Evolutionary conservation across 2,888 invertebrate species (phyloP).

Genomic region (Synergus laeviventris): DNA sequence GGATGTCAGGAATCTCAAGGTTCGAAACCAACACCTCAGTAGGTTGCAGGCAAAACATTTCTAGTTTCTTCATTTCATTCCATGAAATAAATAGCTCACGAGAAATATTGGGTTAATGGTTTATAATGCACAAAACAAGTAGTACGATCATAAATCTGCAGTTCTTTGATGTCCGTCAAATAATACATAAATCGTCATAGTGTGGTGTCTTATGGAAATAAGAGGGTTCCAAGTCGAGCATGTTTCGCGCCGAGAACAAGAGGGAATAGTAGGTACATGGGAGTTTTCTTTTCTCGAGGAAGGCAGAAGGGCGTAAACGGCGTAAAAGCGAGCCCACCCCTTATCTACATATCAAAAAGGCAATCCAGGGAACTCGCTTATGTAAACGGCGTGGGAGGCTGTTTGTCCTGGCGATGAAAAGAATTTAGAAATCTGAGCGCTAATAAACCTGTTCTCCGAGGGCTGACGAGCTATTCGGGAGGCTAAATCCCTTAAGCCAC

Average conservation of each 20-base stretch:
- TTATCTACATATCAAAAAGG: constrained; percentile 77
- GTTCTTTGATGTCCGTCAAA: background rate
- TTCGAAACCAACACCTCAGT: background rate
- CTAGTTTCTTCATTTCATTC: background rate
- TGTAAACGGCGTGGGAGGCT: constrained; percentile 73
- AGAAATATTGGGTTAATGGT: too few species aligned
- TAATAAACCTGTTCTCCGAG: constrained; percentile 73
- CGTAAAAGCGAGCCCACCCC: constrained; percentile 72
- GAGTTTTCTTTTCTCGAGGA: constrained; percentile 49
- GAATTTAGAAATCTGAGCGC: constrained; percentile 75
- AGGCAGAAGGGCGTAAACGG: constrained; percentile 70
- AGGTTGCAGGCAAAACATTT: background rate
- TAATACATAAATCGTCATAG: constrained; percentile 44
- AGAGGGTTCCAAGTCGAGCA: constrained; percentile 37
- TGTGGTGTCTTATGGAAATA: constrained; percentile 40
- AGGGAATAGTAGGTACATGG: constrained; percentile 44
- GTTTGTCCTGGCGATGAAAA: constrained; percentile 73
- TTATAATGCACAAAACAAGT: too few species aligned
- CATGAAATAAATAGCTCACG: too few species aligned
- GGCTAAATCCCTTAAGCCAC: constrained; percentile 72
- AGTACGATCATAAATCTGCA: background rate
- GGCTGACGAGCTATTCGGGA: constrained; percentile 75
- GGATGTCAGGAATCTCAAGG: background rate
- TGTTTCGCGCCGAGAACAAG: constrained; percentile 48
- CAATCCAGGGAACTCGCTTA: constrained; percentile 76